These are phyloP conservation scores for Diadegma fenestrale DNA, from an alignment of 2,888 invertebrate genomes.

Conservation along the genomic window DNA sequence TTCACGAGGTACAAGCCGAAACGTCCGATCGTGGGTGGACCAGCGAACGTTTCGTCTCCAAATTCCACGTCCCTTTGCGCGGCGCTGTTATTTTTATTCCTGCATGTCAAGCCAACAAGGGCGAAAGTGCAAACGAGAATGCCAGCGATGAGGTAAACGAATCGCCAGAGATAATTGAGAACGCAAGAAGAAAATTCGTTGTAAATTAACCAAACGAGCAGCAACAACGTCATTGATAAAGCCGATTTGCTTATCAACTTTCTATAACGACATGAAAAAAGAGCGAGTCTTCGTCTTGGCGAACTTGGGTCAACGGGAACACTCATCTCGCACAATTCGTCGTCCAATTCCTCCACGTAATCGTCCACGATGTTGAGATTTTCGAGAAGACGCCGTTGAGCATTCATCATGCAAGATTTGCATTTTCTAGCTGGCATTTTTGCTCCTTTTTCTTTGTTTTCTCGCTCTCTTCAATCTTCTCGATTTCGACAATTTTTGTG, in stretches of 20 bases:
- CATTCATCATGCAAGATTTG: slow-evolving; percentile 61
- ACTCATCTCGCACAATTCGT: background rate
- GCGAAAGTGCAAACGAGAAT: slow-evolving; percentile 55
- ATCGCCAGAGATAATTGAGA: slow-evolving; percentile 63
- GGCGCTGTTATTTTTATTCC: background rate
- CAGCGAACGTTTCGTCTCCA: slow-evolving; percentile 23
- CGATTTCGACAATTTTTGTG: slow-evolving; percentile 64
- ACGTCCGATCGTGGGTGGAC: slow-evolving; percentile 34
- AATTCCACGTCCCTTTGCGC: slow-evolving; percentile 7
- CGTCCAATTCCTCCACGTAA: slow-evolving; percentile 15
- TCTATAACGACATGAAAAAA: background rate
- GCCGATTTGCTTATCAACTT: slow-evolving; percentile 17
- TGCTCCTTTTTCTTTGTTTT: background rate
- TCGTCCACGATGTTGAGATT: background rate
- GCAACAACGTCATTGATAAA: background rate
- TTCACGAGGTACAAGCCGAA: slow-evolving; percentile 43
- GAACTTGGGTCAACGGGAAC: background rate
- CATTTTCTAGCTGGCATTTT: slow-evolving; percentile 59
- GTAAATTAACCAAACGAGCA: slow-evolving; percentile 64
- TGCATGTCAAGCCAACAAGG: slow-evolving; percentile 54
- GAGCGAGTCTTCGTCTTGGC: background rate
- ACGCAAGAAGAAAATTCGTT: slow-evolving; percentile 65
- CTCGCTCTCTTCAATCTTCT: background rate
- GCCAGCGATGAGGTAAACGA: slow-evolving; percentile 62
- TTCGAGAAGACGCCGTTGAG: slow-evolving; percentile 40